Evolutionary conservation across 2,797 vertebrate species (phyloP).

Genomic region (Melanotaenia parkinsoni): DNA sequence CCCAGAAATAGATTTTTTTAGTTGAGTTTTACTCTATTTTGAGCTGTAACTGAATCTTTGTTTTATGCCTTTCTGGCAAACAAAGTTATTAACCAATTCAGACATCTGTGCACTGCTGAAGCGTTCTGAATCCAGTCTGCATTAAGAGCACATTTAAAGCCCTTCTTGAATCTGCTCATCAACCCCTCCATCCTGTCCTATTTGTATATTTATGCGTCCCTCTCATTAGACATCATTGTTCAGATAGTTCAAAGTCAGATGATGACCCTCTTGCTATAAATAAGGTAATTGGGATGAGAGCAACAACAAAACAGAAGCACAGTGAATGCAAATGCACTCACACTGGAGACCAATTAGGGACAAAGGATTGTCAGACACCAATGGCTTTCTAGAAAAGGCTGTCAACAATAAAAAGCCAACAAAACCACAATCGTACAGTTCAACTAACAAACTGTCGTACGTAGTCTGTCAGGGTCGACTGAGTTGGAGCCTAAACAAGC

Average conservation of each 20-base stretch:
- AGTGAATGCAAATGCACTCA: constrained; percentile 35
- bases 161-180: not conserved
- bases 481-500: not conserved
- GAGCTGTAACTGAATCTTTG: not conserved
- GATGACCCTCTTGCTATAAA: constrained; percentile 37
- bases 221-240: constrained; percentile 27
- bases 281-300: constrained; percentile 39
- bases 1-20: not conserved
- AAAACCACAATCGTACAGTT: constrained; percentile 8
- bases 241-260: constrained; percentile 31
- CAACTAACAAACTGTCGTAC: not conserved
- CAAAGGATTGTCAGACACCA: constrained; percentile 26
- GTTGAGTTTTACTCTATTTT: not conserved
- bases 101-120: not conserved
- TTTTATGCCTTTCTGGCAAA: not conserved
- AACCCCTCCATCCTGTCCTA: not conserved
- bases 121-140: not conserved
- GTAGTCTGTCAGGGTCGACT: not conserved
- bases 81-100: too few species aligned
- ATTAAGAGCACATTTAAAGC: not conserved
- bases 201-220: constrained; percentile 1
- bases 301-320: constrained; percentile 38
- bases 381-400: not conserved
- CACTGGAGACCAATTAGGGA: constrained; percentile 59
- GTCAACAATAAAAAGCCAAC: constrained; percentile 21